Base-by-base conservation (phyloP, 2,888 invertebrate genomes). In the Drosophila quasianomalipes region DNA sequence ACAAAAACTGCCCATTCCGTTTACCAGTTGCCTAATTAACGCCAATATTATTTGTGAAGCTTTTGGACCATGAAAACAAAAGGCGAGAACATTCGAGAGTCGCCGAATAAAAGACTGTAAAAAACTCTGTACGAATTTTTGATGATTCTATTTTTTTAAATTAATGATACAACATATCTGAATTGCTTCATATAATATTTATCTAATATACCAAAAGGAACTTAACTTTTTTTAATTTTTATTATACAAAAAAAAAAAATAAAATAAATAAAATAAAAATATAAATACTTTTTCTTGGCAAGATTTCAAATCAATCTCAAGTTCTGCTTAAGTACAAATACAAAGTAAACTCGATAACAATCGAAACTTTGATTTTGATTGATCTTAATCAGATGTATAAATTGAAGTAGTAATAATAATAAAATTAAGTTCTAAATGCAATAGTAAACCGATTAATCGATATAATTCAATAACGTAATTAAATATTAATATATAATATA, bases 11-110 rank as follows among this genome's bases (percentile, higher is more conserved):
- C 69, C 47, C 22, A 44, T 26, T 12, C 37, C 74, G 22, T 59
- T 74, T 7, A 19, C 22, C 59, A 44, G 60, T 22, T 49, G 71
- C 47, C 72, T 72, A 79, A 89, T 84, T 89, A 85, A 54, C 35
- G 67, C 51, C 60, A 81, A 74, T 61, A 53, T 53, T 57, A 54
- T 70, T 65, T 37, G 47, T 30, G 44, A 62, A 73, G 73, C 63
- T 69, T 73, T 54, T 52, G 49, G 30, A 68, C 31, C 59, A 63
- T 31, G 73, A 44, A 44, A 39, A 47, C 33, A 53, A 44, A 41
- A 30, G 1, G 10, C 31, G 4, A 41, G 52, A 37, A 19, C 10
- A 10, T 19, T 5, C 4, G 9, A 14, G 9, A 14, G 10, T 33
- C 10, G 30, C 16, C 58, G 30, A 28, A 10, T 10, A 53, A n/a